A percentile compares a stretch with the other conserved stretches of the same genome.
Evolutionary conservation across 2,113 vertebrate genomes (phyloP).

Genomic region (Hymenochirus boettgeri): DNA sequence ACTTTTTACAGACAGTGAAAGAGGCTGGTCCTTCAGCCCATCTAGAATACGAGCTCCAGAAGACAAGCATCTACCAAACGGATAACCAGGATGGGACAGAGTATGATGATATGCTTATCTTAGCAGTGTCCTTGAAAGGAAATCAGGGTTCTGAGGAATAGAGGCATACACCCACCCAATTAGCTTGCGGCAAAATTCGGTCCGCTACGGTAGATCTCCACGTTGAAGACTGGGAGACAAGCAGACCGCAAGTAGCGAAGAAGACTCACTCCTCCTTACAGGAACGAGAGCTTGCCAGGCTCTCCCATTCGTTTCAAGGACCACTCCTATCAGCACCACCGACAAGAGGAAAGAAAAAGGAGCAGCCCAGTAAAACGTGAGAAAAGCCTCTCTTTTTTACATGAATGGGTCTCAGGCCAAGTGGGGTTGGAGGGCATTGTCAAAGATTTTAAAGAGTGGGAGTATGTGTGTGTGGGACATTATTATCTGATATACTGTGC

Average conservation of each 20-base stretch:
- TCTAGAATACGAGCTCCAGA: slow-evolving; percentile 66
- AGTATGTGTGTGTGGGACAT: slow-evolving; percentile 35
- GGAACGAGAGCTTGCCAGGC: slow-evolving; percentile 72
- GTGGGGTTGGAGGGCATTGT: slow-evolving; percentile 38
- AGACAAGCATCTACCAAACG: slow-evolving; percentile 68
- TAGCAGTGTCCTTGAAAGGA: slow-evolving; percentile 75
- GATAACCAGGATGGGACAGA: slow-evolving; percentile 70
- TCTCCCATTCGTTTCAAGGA: slow-evolving; percentile 65
- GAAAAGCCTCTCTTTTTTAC: slow-evolving; percentile 51
- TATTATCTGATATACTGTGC: slow-evolving; percentile 17
- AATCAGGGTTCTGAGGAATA: slow-evolving; percentile 69
- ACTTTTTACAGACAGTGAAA: slow-evolving; percentile 54
- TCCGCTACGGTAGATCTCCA: slow-evolving; percentile 65
- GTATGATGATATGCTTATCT: slow-evolving; percentile 78
- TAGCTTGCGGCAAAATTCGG: slow-evolving; percentile 67
- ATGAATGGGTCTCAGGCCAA: slow-evolving; percentile 40
- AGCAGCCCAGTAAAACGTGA: slow-evolving; percentile 81
- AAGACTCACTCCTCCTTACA: slow-evolving; percentile 76
- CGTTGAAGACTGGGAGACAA: slow-evolving; percentile 58
- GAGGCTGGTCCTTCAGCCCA: slow-evolving; percentile 67
- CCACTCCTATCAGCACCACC: slow-evolving; percentile 56
- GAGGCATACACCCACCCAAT: slow-evolving; percentile 77
- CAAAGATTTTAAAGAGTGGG: slow-evolving; percentile 27
- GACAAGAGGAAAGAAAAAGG: slow-evolving; percentile 74
- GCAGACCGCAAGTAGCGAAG: slow-evolving; percentile 44